phyloP scores from a whole-genome alignment of 1,140 invertebrate genomes.

The Scaptomyza graminum region DNA sequence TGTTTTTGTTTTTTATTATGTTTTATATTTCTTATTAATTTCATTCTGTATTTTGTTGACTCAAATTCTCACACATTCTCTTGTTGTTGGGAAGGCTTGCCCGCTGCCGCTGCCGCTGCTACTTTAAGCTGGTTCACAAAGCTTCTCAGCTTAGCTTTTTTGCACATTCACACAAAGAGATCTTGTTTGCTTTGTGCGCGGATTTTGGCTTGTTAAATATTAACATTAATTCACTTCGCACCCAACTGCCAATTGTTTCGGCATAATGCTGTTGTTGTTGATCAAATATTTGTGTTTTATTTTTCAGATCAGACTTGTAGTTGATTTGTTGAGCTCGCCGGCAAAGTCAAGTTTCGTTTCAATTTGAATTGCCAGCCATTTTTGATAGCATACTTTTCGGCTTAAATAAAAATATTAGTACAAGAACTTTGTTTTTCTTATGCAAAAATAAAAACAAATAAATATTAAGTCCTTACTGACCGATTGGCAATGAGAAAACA shows the following conservation, averaged over 20 bases:
- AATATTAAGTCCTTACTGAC: neutral
- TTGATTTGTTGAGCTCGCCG: too few relatives aligned
- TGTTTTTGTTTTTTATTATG: constrained; percentile 38
- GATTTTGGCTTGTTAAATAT: constrained; percentile 40
- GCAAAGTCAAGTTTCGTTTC: too few relatives aligned
- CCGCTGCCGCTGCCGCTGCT: neutral
- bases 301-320: neutral
- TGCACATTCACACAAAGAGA: constrained; percentile 18
- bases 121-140: constrained; percentile 29
- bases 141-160: constrained; percentile 5
- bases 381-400: neutral
- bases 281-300: neutral
- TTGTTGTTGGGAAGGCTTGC: constrained; percentile 28
- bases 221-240: constrained; percentile 46
- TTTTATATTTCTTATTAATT: constrained; percentile 1
- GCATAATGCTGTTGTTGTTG: neutral
- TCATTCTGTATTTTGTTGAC: constrained; percentile 45
- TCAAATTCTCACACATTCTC: constrained; percentile 51
- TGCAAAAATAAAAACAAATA: neutral
- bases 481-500: neutral
- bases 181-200: constrained; percentile 46
- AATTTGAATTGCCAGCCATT: too few relatives aligned
- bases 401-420: too few relatives aligned
- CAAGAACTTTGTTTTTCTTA: too few relatives aligned
- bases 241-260: constrained; percentile 28